Percentiles rank a stretch among this genome's conserved stretches.
phyloP scores from a whole-genome alignment of 2,113 vertebrate species.

The Eptesicus fuscus region DNA sequence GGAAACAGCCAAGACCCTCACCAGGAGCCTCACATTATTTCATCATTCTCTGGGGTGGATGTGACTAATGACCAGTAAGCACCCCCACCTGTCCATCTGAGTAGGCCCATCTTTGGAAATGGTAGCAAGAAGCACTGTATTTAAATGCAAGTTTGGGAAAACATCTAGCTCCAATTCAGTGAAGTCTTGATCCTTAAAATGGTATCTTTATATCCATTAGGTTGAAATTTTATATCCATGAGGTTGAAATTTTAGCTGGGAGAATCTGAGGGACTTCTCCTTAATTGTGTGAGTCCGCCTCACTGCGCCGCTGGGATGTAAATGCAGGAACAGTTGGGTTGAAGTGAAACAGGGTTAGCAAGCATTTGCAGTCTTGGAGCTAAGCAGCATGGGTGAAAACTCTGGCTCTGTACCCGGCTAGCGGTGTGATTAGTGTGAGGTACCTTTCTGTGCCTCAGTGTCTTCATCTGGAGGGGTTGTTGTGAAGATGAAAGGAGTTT shows the following conservation, averaged over 20 bases:
- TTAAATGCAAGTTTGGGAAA: not conserved
- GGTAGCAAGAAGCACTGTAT: not conserved
- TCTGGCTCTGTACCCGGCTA: not conserved
- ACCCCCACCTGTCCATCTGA: not conserved
- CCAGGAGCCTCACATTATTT: not conserved
- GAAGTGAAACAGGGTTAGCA: not conserved
- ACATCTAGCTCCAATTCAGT: not conserved
- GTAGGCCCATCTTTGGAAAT: not conserved
- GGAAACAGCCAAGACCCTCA: not conserved
- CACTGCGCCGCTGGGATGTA: not conserved
- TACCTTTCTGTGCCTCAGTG: not conserved
- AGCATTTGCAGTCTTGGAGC: not conserved
- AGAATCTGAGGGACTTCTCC: not conserved
- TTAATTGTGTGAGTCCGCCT: not conserved
- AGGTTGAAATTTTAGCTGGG: not conserved
- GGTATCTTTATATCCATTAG: not conserved
- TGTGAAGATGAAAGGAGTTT: not conserved
- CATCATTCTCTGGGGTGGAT: not conserved
- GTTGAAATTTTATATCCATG: not conserved
- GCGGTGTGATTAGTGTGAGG: not conserved
- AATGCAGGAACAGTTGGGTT: not conserved
- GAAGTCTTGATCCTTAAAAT: not conserved
- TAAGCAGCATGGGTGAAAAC: accelerated
- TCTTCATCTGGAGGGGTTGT: not conserved
- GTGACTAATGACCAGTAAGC: not conserved